A percentile compares a stretch with the other conserved stretches of the same genome.
Conservation (phyloP, 35 echinoderm and acorn worm species). For the Hemicentrotus pulcherrimus region DNA sequence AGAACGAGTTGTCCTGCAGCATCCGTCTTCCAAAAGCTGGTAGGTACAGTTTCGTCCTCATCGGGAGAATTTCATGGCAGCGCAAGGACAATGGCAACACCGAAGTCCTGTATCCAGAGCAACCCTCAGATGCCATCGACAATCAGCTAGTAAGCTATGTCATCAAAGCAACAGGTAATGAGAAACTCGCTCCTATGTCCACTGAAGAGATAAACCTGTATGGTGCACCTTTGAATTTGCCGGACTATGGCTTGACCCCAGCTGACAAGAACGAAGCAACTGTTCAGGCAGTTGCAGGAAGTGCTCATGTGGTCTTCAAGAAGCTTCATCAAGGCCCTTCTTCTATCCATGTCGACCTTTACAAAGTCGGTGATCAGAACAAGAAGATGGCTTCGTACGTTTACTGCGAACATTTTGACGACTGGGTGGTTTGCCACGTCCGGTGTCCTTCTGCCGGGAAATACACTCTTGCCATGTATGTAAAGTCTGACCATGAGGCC, state of each 20-base stretch:
- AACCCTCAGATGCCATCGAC: background rate
- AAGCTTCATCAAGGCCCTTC: slow-evolving; percentile 13
- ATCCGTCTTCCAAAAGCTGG: slow-evolving; percentile 3
- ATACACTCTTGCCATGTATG: background rate
- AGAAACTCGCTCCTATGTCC: background rate
- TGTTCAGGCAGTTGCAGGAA: background rate
- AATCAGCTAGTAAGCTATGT: background rate
- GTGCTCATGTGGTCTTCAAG: slow-evolving; percentile 7
- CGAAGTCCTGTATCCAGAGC: slow-evolving; percentile 17
- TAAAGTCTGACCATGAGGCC: background rate
- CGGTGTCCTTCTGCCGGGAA: background rate
- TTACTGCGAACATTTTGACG: slow-evolving; percentile 22
- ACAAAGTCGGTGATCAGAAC: slow-evolving; percentile 1
- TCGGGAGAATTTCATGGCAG: background rate
- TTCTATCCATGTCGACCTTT: background rate
- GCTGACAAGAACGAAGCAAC: background rate
- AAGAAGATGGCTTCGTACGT: background rate
- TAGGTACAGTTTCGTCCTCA: background rate
- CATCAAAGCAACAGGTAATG: background rate
- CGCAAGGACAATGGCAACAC: background rate
- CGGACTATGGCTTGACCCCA: background rate
- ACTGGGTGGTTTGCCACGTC: slow-evolving; percentile 33
- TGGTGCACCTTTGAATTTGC: slow-evolving; percentile 31
- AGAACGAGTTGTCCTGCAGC: background rate
- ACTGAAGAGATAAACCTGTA: background rate